Percentiles rank a stretch among this genome's conserved stretches.
Evolutionary conservation across 2,888 invertebrate genomes (phyloP).

Genomic region (Tricholauxania praeusta): DNA sequence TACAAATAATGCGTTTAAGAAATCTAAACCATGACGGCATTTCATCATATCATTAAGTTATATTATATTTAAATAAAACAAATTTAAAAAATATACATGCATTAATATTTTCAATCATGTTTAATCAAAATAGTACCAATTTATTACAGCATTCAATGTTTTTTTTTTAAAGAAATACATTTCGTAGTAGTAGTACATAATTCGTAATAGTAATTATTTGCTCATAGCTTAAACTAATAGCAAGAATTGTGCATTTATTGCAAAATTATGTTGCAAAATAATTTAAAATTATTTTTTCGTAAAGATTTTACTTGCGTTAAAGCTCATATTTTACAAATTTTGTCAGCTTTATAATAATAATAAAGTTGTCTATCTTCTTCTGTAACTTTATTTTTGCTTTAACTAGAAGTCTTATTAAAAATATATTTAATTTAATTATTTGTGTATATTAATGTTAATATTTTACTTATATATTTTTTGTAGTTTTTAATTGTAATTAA

Average conservation of each 20-base stretch:
- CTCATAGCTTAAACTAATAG: conserved; percentile 5
- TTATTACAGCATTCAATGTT: too few species aligned
- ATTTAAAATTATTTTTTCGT: neutral
- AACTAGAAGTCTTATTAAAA: conserved; percentile 45
- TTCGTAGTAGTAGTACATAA: too few species aligned
- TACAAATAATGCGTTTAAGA: too few species aligned
- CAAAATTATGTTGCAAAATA: conserved; percentile 2
- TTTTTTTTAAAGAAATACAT: too few species aligned
- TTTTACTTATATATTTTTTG: conserved; percentile 27
- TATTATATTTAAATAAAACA: too few species aligned
- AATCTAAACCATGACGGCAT: too few species aligned
- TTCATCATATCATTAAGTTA: too few species aligned
- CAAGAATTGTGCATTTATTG: conserved; percentile 8
- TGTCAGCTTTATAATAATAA: neutral
- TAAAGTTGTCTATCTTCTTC: neutral
- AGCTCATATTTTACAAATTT: neutral
- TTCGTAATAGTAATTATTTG: neutral
- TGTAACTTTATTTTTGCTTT: neutral
- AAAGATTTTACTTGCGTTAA: neutral
- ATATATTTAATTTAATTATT: conserved; percentile 39
- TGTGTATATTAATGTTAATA: conserved; percentile 39
- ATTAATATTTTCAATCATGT: too few species aligned
- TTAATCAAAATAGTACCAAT: too few species aligned
- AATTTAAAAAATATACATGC: too few species aligned
- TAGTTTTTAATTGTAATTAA: conserved; percentile 1